Conservation (phyloP, 2,113 vertebrate species). For the Petaurus breviceps region DNA sequence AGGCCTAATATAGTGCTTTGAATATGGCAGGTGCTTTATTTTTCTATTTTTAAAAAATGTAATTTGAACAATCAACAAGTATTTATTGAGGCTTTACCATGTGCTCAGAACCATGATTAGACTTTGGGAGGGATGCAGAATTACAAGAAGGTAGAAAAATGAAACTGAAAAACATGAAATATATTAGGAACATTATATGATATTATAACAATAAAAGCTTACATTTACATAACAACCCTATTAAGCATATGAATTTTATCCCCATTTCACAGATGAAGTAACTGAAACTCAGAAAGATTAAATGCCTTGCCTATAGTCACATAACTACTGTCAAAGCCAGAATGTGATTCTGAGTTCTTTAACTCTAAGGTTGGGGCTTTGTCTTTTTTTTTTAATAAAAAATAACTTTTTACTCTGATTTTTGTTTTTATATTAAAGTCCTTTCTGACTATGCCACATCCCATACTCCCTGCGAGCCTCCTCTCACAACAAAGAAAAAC, state of each 20-base stretch:
- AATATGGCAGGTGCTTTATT: background rate
- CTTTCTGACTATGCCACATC: background rate
- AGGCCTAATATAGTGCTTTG: background rate
- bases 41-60: background rate
- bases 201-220: background rate
- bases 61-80: slow-evolving; percentile 4
- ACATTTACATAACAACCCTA: background rate
- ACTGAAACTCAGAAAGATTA: background rate
- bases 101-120: background rate
- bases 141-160: slow-evolving; percentile 16
- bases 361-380: background rate
- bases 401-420: background rate
- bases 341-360: background rate
- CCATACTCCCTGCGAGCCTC: background rate
- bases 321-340: background rate
- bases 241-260: background rate
- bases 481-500: background rate
- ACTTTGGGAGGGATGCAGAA: background rate
- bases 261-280: background rate
- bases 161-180: background rate
- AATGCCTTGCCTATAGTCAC: background rate
- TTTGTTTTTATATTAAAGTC: background rate
- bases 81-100: slow-evolving; percentile 11
- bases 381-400: background rate
- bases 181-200: background rate